Conservation (phyloP, 23 tunicate genomes). For the Diplosoma virens region DNA sequence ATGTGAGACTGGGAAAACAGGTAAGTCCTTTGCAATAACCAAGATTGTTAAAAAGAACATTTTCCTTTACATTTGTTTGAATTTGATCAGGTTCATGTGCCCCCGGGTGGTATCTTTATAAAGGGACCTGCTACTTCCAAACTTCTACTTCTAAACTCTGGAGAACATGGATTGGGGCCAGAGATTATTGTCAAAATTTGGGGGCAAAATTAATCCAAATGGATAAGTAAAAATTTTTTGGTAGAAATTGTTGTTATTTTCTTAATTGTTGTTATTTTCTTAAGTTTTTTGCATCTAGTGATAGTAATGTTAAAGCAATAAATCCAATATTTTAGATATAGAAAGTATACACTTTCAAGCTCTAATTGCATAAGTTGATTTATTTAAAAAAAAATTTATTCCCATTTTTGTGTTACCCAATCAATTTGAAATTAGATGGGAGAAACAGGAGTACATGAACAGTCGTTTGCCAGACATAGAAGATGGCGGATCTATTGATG, state of each 20-base stretch:
- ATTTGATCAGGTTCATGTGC: slow-evolving; percentile 76
- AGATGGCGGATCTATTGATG: slow-evolving; percentile 63
- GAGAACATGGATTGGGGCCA: slow-evolving; percentile 76
- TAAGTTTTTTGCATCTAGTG: too few relatives aligned
- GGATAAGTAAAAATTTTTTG: too few relatives aligned
- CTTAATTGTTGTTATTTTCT: too few relatives aligned
- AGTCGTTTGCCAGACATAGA: slow-evolving; percentile 47
- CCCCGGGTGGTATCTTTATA: slow-evolving; percentile 71
- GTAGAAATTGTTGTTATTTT: too few relatives aligned
- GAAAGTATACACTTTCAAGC: too few relatives aligned
- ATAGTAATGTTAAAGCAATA: too few relatives aligned
- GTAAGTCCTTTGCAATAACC: background rate
- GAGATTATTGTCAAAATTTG: slow-evolving; percentile 45
- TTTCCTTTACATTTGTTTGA: background rate
- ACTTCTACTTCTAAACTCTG: slow-evolving; percentile 39
- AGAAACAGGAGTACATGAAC: slow-evolving; percentile 59
- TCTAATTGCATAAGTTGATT: too few relatives aligned
- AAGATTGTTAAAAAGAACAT: background rate
- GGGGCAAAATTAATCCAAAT: slow-evolving; percentile 73
- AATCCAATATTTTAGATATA: too few relatives aligned
- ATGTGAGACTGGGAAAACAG: slow-evolving; percentile 75
- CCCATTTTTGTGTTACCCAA: background rate
- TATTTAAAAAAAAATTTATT: too few relatives aligned
- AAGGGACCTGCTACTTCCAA: slow-evolving; percentile 69
- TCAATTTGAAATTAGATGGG: background rate